Base-by-base conservation (phyloP, 2,888 invertebrate species). In the Rhogogaster chlorosoma region DNA sequence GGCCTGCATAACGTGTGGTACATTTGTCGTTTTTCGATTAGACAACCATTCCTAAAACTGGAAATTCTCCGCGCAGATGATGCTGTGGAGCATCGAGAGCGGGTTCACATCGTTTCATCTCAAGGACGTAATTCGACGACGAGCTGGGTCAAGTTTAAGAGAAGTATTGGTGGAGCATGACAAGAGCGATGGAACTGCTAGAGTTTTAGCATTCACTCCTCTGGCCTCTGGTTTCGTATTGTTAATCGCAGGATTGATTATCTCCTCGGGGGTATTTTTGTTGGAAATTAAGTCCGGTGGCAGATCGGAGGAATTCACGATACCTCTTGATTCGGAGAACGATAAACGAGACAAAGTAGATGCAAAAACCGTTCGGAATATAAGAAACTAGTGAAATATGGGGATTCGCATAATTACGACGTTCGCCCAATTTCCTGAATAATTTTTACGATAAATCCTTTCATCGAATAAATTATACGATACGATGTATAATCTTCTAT, bases 181-280 rank as follows among this genome's bases (percentile, higher is more conserved):
- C 67, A 61, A 87, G 6, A 87, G 87, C 61, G 88, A 89, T 3
- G 88, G 88, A 2, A 83, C 36, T 26, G 87, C 89, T 0, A 88
- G 88, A 45, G 88, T 89, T 0, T 87, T 93, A 1, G 84, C 86
- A 6, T 26, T 92, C 3, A 91, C 87, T 6, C 92, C 93, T 4
- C 87, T 93, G n/a, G 91, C 90, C 0, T 91, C 90, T 9, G 93
- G 90, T 18, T 93, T 93, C 53, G 85, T 87, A 0, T 36, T 90
- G 57, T 87, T 93, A 3, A 71, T 90, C 0, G 45, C 89, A 12
- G 93, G 93, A 0, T 84, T 89, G 1, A 26, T 88, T 2, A 53
- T 90, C 7, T 89, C 92, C 1, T 87, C 85, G 3, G 9, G 90
- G 0, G 85, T 91, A 0, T 92, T 93, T 85, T 90, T 88, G 29